A percentile compares a stretch with the other conserved stretches of the same genome.
Evolutionary conservation across 2,888 invertebrate genomes (phyloP).

Genomic region (Drosophila lacicola): DNA sequence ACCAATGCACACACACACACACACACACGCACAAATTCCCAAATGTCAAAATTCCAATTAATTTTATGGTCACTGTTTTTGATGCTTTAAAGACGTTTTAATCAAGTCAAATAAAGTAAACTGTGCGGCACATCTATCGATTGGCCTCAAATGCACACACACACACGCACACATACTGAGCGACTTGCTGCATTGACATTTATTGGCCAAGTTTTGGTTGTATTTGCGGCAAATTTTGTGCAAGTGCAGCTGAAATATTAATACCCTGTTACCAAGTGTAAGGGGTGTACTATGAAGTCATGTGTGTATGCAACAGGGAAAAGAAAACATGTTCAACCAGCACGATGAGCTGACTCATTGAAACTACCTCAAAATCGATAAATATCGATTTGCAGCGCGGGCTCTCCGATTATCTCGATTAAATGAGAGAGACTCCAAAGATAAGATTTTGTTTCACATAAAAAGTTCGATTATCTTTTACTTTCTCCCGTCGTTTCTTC

Average conservation of each 20-base stretch:
- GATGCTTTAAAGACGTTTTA: slow-evolving; percentile 75
- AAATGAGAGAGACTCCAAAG: neutral
- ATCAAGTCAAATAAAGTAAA: slow-evolving; percentile 77
- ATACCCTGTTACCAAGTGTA: neutral
- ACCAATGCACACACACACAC: neutral
- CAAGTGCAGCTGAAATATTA: slow-evolving; percentile 68
- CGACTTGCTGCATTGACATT: slow-evolving; percentile 42
- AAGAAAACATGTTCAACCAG: no score
- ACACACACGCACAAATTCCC: slow-evolving; percentile 44
- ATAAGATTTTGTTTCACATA: neutral
- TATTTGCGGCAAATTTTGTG: slow-evolving; percentile 69
- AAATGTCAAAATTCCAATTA: slow-evolving; percentile 76
- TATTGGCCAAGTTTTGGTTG: slow-evolving; percentile 62
- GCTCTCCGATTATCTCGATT: neutral
- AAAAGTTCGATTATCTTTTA: neutral
- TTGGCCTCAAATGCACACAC: slow-evolving; percentile 36
- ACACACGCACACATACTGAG: neutral
- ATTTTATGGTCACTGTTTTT: slow-evolving; percentile 72
- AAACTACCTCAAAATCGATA: neutral
- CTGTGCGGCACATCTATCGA: slow-evolving; percentile 51
- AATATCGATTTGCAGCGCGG: neutral
- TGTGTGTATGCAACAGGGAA: no score
- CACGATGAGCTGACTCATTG: no score
- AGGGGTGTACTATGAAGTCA: neutral
- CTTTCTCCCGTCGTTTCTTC: neutral